Base-by-base conservation (phyloP, 2,888 invertebrate genomes). In the Drosophila demipolita region DNA sequence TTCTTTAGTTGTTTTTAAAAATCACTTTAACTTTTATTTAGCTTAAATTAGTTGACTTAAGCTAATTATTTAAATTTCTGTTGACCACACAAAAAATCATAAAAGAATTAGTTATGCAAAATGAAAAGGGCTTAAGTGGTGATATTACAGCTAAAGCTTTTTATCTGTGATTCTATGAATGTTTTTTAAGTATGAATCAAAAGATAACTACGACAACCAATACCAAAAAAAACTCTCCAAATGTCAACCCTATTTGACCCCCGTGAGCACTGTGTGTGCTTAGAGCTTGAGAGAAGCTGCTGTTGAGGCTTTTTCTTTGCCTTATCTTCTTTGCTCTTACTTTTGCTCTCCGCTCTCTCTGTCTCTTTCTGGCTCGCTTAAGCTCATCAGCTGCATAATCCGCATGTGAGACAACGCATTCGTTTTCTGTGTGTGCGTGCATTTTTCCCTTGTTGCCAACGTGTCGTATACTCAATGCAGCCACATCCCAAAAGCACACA, bases 391-490 rank as follows among this genome's bases (percentile, higher is more conserved):
- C 78, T 66, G 78, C 78, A 76, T 77, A 76, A 75, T 72, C 78
- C 73, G 76, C 33, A 64, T 75, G 58, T 61, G 64, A 69, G 58
- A 65, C 67, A 69, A 53, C 42, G 74, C 53, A 55, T 60, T 60
- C 42, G 26, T 23, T 52, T 53, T 42, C n/a, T 64, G n/a, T 45
- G 33, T 33, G 65, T 40, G 52, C 12, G 52, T 63, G 59, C 53
- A 53, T 64, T 66, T 52, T 64, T 59, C 59, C 59, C 66, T 58
- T 73, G 77, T 73, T 73, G 79, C 70, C 76, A 87, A 84, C 85
- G 79, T 87, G 87, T 76, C 87, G 82, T 78, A 87, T 84, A 74
- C 85, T 76, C 62, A 67, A 81, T 73, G 59, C 68, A 80, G 80
- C 77, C 86, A 80, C 86, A 77, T 82, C 87, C 79, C 85, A 78